Conservation (phyloP, 2,113 vertebrate species). For the Megaceryle torquata region DNA sequence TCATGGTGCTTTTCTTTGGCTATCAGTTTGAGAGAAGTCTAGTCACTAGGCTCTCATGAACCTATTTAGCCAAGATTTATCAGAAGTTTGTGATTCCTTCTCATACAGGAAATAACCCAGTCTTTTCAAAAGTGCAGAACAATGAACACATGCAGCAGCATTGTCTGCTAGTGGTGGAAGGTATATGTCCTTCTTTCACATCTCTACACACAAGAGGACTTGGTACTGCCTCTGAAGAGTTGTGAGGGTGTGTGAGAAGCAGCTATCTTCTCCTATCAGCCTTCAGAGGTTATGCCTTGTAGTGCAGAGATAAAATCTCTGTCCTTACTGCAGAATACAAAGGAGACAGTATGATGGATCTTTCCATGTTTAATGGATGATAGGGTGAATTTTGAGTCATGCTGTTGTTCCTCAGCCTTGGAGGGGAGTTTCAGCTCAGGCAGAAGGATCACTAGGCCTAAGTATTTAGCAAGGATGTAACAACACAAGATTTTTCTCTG, state of each 20-base stretch:
- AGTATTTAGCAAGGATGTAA: not conserved
- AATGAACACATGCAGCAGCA: not conserved
- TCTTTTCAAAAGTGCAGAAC: not conserved
- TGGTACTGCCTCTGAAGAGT: not conserved
- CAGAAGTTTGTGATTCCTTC: not conserved
- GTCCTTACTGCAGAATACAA: not conserved
- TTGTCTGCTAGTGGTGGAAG: not conserved
- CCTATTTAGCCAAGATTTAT: conserved; percentile 23
- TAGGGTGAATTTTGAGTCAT: not conserved
- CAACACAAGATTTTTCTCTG: not conserved
- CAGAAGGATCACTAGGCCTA: not conserved
- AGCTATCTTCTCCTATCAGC: not conserved
- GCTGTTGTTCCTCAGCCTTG: not conserved
- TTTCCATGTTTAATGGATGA: not conserved
- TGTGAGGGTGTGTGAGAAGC: not conserved
- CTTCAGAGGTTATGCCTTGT: not conserved
- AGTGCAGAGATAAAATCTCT: not conserved
- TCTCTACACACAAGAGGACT: not conserved
- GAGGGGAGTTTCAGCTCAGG: not conserved
- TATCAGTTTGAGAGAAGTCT: not conserved
- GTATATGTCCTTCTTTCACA: not conserved
- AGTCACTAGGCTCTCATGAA: not conserved
- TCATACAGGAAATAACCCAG: not conserved
- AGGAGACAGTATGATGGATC: not conserved
- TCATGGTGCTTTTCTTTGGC: not conserved